Base-by-base conservation (phyloP, 2,888 invertebrate species). In the Drosophila gaucha region DNA sequence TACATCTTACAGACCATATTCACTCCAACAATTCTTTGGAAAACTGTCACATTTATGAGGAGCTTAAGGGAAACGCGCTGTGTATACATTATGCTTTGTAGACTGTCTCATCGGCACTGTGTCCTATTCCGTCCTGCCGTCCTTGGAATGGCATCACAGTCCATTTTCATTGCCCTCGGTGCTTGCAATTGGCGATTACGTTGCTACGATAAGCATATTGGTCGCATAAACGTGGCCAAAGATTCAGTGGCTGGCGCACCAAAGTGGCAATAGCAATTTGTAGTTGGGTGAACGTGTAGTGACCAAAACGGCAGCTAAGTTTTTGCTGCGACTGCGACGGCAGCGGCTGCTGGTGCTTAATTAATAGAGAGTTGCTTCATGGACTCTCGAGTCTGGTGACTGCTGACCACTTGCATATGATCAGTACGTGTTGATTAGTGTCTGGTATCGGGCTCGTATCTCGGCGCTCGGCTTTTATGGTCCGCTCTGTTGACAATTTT, bases 191-290 rank as follows among this genome's bases (percentile, higher is more conserved):
- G 74, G 52, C 52, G 74, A 74, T 78, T 52, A 59, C 54, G 58
- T 43, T 41, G 47, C 50, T 56, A 20, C 69, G 79, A 80, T 85
- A 85, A 85, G 84, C 84, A 87, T 88, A 84, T 83, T 78, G 75
- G 88, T 67, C 51, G 54, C 50, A 38, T 70, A 49, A 30, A 39
- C 39, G 39, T 39, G 44, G 38, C 36, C 18, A 71, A 78, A 65
- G 66, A 65, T 76, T 71, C 69, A 52, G 57, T 57, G 22, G 69
- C 44, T 84, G 78, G 64, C 67, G 80, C 67, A 80, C 88, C 59
- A 88, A 85, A 85, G 84, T 85, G 84, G 84, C 84, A 88, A 85
- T 74, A 85, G 89, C 84, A 85, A 85, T 85, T 85, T 85, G 84
- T 85, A 88, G 84, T 66, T 59, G 68, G 64, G 78, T 80, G 84